Evolutionary conservation across 2,113 vertebrate species (phyloP).

Genomic region (Pipra filicauda): DNA sequence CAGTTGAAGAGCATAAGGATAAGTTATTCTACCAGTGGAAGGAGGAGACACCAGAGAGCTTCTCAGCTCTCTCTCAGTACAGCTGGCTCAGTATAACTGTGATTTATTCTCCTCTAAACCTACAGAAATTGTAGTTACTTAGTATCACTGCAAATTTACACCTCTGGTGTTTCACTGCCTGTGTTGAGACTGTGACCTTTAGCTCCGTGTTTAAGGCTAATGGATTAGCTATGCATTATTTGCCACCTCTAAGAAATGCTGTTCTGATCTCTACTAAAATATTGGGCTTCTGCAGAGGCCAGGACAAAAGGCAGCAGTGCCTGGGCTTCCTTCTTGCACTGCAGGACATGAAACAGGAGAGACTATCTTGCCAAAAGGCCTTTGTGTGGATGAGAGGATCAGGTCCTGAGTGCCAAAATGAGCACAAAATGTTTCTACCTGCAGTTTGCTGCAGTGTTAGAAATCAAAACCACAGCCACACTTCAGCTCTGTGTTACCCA

Average conservation of each 20-base stretch:
- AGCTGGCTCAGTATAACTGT: background rate
- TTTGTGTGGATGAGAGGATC: background rate
- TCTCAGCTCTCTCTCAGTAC: background rate
- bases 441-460: background rate
- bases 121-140: background rate
- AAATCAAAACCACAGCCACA: conserved; percentile 10
- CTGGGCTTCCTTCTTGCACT: background rate
- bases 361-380: background rate
- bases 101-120: background rate
- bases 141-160: background rate
- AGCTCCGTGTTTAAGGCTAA: background rate
- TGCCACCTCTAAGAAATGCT: background rate
- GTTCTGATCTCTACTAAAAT: background rate
- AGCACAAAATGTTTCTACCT: background rate
- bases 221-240: background rate
- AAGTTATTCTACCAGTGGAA: background rate
- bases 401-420: background rate
- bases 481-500: background rate
- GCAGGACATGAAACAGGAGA: background rate
- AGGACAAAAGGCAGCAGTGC: rapidly evolving
- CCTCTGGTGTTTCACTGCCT: background rate
- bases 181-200: rapidly evolving
- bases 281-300: background rate
- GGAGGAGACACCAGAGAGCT: background rate
- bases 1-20: background rate